phyloP scores from a whole-genome alignment of 2,888 invertebrate genomes.

The Sinelater perroti region DNA sequence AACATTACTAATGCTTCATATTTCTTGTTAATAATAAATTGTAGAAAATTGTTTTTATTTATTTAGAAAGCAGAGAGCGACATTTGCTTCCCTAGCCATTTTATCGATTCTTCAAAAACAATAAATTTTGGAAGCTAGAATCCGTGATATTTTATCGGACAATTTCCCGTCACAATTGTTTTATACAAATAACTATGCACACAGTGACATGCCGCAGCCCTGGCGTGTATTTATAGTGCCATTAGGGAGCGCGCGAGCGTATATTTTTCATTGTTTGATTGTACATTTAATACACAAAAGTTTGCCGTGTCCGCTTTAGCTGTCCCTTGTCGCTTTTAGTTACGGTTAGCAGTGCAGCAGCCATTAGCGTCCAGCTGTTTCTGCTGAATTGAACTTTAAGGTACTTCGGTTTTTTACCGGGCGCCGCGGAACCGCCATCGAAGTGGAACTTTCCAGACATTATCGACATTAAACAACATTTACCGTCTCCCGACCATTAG shows the following conservation, averaged over 20 bases:
- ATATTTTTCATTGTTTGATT: constrained; percentile 6
- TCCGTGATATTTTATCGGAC: too few species aligned
- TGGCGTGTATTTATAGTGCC: constrained; percentile 8
- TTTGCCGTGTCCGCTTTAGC: not conserved
- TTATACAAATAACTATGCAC: too few species aligned
- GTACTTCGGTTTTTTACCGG: not conserved
- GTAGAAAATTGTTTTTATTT: too few species aligned
- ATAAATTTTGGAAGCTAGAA: too few species aligned
- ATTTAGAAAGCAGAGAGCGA: too few species aligned
- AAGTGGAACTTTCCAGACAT: constrained; percentile 4
- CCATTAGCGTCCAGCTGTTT: constrained; percentile 8
- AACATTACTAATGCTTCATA: too few species aligned
- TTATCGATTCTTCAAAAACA: too few species aligned
- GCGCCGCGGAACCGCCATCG: not conserved
- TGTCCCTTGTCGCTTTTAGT: not conserved
- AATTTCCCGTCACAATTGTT: too few species aligned
- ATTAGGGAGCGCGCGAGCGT: not conserved
- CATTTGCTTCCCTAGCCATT: too few species aligned
- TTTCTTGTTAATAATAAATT: too few species aligned
- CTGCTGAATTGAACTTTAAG: not conserved
- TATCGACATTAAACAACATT: constrained; percentile 7
- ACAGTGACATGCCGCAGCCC: not conserved
- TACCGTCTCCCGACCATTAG: not conserved
- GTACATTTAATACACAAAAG: constrained; percentile 7
- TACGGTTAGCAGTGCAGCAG: not conserved